Evolutionary conservation across 2,797 vertebrate genomes (phyloP), one percentile per base, ranked within the genome.

Genomic region (Pangasius sanitwongsei): DNA sequence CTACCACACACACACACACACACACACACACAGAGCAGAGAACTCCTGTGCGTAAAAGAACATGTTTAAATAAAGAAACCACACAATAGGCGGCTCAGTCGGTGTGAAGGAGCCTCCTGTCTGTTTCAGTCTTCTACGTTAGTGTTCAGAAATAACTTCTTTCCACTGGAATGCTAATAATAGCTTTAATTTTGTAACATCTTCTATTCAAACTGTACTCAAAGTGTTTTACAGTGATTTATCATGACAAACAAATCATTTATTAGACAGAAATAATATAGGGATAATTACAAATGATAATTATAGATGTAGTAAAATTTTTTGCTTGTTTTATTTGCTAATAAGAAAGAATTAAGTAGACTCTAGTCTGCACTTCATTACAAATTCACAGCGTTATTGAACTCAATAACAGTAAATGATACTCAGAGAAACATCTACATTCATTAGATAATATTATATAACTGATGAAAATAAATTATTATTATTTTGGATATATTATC

Each of bases 1-100:
- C 69, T 75, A 44, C 50, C 53, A 59, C 74, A 65, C 72, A 65
- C 85, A 86, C 55, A 63, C 63, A 63, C 44, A 77, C 82, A 48
- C 37, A 83, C 28, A 84, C 25, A 84, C 13, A 44, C 41, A 65
- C 4, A 37, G 7, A 31, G 20, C 53, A 23, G 55, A 82, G 80
- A 59, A 13, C 80, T 37, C 80, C 25, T 82, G 37, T 65, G 81
- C 15, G 9, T 44, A 61, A 41, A 48, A 72, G 69, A 86, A 41
- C 25, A 44, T 44, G 50, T 61, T 74, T 86, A 85, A 70, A 85
- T 72, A 48, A 86, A 44, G 70, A 86, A 67, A 53, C 4, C 44
- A 50, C 41, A 84, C 83, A 84, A 84, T 84, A 69, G 41, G 59
- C 15, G 15, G 59, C 82, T 83, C 57, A 83, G 57, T 28, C 15